Conservation (phyloP, 2,888 invertebrate genomes). For the Coelinius sp. region DNA sequence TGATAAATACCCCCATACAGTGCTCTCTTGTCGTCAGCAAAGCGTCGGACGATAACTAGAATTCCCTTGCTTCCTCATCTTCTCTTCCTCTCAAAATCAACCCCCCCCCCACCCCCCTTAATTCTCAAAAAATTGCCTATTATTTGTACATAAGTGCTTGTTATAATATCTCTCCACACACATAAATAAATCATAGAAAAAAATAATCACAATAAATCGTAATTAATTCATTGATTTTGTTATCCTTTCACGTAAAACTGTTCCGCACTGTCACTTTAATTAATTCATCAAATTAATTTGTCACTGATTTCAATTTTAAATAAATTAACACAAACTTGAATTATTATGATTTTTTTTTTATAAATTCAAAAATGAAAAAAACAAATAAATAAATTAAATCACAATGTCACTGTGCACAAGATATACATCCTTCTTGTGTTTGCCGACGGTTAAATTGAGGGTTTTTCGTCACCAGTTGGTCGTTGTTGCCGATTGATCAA, state of each 20-base stretch:
- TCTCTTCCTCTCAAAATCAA: conserved; percentile 41
- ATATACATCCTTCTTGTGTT: conserved; percentile 45
- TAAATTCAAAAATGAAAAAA: conserved; percentile 9
- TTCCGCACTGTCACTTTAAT: conserved; percentile 15
- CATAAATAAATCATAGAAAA: too few species aligned
- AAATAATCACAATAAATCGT: too few species aligned
- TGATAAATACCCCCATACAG: neutral
- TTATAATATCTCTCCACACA: too few species aligned
- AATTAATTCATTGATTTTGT: neutral
- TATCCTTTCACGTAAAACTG: neutral
- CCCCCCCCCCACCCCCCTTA: neutral
- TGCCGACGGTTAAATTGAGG: conserved; percentile 26
- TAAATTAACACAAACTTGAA: conserved; percentile 10
- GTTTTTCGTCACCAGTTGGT: neutral
- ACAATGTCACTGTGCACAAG: conserved; percentile 47
- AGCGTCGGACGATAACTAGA: conserved; percentile 50
- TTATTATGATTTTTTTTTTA: too few species aligned
- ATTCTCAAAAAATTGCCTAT: too few species aligned
- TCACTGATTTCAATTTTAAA: neutral
- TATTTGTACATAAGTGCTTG: too few species aligned
- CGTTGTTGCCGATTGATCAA: neutral
- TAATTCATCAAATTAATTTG: neutral
- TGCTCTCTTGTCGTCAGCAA: conserved; percentile 62
- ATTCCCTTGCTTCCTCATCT: conserved; percentile 64
- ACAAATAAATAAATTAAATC: conserved; percentile 42